Percentiles rank a stretch among this genome's conserved stretches.
These are phyloP conservation scores for Sicus ferrugineus DNA, from an alignment of 2,888 invertebrate genomes.

Conservation along the genomic window DNA sequence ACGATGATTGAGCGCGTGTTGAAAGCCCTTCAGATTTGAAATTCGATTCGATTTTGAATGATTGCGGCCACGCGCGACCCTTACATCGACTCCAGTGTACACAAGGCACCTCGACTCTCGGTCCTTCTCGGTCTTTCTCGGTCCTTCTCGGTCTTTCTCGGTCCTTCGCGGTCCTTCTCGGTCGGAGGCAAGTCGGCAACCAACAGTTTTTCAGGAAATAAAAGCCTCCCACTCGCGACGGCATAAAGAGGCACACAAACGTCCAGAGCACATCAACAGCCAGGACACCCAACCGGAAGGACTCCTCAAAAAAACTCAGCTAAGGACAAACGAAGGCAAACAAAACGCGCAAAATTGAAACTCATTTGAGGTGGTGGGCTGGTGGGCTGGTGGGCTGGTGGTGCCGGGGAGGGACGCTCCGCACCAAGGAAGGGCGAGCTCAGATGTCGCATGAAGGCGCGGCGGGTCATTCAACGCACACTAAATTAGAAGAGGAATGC, in stretches of 20 bases:
- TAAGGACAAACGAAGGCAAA: not conserved
- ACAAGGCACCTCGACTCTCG: no score
- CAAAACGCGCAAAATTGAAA: not conserved
- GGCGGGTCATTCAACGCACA: not conserved
- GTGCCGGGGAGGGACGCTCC: no score
- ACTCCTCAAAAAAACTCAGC: not conserved
- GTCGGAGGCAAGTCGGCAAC: not conserved
- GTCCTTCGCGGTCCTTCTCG: not conserved
- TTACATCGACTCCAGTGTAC: no score
- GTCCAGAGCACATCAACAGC: not conserved
- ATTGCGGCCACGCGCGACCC: not conserved
- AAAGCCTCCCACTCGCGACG: not conserved
- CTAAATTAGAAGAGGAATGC: not conserved
- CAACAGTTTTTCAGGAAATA: not conserved
- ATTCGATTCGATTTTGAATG: not conserved
- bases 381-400: no score
- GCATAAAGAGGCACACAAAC: not conserved
- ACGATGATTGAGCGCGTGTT: slow-evolving; percentile 1
- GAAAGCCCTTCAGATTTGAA: slow-evolving; percentile 5
- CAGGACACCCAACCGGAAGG: not conserved
- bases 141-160: no score
- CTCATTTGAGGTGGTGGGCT: no score
- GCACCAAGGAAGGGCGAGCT: not conserved
- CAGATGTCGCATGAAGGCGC: slow-evolving; percentile 2
- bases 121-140: no score